A percentile compares a stretch with the other conserved stretches of the same genome.
phyloP scores from a whole-genome alignment of 2,888 invertebrate genomes.

The Drosophila kokeensis region DNA sequence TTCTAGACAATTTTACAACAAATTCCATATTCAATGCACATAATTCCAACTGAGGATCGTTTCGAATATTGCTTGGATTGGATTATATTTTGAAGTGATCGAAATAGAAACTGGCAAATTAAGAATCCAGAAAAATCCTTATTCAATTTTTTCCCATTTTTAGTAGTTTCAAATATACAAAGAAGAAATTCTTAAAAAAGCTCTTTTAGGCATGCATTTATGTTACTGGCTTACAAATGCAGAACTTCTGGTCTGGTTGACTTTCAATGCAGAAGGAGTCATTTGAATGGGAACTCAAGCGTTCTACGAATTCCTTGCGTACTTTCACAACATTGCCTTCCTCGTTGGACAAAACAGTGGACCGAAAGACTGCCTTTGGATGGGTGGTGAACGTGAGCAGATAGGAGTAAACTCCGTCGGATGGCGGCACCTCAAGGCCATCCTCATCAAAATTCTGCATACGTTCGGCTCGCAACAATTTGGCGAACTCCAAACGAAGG shows the following conservation, averaged over 20 bases:
- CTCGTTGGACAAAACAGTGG: background rate
- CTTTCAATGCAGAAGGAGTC: background rate
- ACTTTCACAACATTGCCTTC: background rate
- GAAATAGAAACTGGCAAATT: too few relatives aligned
- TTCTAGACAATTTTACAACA: background rate
- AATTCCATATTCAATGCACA: background rate
- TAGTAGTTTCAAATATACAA: background rate
- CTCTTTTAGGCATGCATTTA: background rate
- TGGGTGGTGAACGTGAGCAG: constrained; percentile 5
- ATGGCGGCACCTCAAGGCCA: constrained; percentile 3
- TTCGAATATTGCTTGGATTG: background rate
- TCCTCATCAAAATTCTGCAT: constrained; percentile 1
- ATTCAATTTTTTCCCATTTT: fast-evolving
- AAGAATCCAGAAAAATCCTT: background rate
- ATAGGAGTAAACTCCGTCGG: background rate
- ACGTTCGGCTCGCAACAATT: constrained; percentile 10
- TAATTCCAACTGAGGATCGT: background rate
- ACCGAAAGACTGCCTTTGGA: background rate
- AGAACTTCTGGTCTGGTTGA: background rate
- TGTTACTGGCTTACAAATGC: constrained; percentile 1
- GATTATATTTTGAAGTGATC: too few relatives aligned
- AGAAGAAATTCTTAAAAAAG: background rate
- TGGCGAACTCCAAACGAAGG: constrained; percentile 5
- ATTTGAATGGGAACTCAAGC: fast-evolving
- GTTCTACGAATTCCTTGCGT: background rate